Percentiles rank a stretch among this genome's conserved stretches.
These are phyloP conservation scores for Formica exsecta DNA, from an alignment of 1,140 invertebrate species.

Conservation along the genomic window DNA sequence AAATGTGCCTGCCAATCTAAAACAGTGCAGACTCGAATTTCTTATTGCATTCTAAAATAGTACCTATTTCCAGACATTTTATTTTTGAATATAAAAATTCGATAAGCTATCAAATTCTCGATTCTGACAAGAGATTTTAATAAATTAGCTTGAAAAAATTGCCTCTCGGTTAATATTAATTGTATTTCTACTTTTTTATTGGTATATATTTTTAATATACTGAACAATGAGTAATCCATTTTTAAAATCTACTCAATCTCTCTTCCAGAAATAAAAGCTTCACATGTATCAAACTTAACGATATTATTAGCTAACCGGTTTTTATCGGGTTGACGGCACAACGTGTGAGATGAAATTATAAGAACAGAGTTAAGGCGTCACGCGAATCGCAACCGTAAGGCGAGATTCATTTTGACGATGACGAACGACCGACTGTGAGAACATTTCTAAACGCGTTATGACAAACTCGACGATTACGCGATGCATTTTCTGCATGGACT, in stretches of 20 bases:
- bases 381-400: neutral
- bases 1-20: slow-evolving; percentile 12
- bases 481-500: slow-evolving; percentile 47
- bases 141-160: no score
- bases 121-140: neutral
- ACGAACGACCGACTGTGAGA: slow-evolving; percentile 44
- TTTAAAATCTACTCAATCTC: slow-evolving; percentile 3
- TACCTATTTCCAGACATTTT: slow-evolving; percentile 15
- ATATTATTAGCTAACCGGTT: slow-evolving; percentile 25
- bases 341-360: neutral
- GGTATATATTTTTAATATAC: no score
- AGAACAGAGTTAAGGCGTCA: slow-evolving; percentile 36
- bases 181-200: no score
- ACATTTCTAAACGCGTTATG: slow-evolving; percentile 22
- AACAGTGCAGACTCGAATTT: neutral
- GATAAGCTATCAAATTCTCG: neutral
- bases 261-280: neutral
- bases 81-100: neutral
- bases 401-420: slow-evolving; percentile 47
- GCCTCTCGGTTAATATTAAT: no score
- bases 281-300: neutral
- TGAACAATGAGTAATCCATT: neutral
- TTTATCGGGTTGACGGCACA: neutral
- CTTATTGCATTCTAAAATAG: slow-evolving; percentile 27
- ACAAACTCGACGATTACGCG: slow-evolving; percentile 38